Evolutionary conservation across 2,113 vertebrate genomes (phyloP).

Genomic region (Cephalophus harveyi): DNA sequence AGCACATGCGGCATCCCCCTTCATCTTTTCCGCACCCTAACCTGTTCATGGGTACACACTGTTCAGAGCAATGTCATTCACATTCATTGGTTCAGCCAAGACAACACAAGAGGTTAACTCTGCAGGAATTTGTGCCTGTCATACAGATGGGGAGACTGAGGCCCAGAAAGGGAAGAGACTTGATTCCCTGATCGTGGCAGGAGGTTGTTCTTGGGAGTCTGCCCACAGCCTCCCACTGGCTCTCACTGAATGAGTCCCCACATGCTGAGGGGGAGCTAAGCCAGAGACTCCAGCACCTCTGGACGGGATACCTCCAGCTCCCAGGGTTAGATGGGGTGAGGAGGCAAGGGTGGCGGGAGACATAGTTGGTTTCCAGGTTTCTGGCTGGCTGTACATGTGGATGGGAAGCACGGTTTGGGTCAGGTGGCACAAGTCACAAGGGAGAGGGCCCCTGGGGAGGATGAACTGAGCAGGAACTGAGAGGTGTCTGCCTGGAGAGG

Average conservation of each 20-base stretch:
- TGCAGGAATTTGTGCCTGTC: neutral
- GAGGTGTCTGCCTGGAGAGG: neutral
- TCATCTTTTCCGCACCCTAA: accelerated
- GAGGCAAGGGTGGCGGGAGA: accelerated
- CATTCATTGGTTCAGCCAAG: neutral
- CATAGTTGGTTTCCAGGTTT: neutral
- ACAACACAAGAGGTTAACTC: neutral
- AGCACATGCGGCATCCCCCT: neutral
- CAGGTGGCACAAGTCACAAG: accelerated
- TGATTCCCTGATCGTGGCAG: neutral
- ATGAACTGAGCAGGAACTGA: neutral
- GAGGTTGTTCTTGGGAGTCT: neutral
- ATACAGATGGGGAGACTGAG: neutral
- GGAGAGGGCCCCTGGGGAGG: neutral
- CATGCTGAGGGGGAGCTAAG: neutral
- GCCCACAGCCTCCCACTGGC: neutral
- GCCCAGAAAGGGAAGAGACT: neutral
- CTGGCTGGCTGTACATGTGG: neutral
- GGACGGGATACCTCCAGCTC: neutral
- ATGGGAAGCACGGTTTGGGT: neutral
- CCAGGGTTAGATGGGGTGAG: neutral
- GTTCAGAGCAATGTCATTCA: neutral
- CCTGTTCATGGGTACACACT: neutral
- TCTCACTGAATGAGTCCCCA: neutral
- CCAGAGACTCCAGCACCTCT: neutral